Percentiles rank a stretch among this genome's conserved stretches.
Evolutionary conservation across 2,888 invertebrate species (phyloP).

Genomic region (Cataglyphis altisquamis): DNA sequence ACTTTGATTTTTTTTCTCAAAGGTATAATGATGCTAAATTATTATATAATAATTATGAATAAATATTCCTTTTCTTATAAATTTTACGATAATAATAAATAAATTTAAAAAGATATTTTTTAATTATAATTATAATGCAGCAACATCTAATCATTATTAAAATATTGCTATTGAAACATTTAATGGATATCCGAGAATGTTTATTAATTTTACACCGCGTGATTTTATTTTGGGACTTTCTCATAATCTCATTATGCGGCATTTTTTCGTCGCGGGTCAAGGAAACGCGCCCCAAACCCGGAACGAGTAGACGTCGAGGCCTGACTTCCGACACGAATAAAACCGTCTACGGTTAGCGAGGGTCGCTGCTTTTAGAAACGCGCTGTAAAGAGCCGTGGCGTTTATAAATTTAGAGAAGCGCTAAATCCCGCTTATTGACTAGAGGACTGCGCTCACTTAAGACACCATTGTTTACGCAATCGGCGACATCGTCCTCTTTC

Average conservation of each 20-base stretch:
- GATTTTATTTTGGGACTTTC: slow-evolving; percentile 55
- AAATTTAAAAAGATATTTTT: not conserved
- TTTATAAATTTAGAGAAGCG: slow-evolving; percentile 68
- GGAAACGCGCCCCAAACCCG: slow-evolving; percentile 57
- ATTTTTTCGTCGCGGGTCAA: slow-evolving; percentile 49
- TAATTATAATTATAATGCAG: not conserved
- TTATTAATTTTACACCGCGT: not conserved
- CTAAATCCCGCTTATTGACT: slow-evolving; percentile 66
- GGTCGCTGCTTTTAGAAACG: slow-evolving; percentile 71
- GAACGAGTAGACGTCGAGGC: slow-evolving; percentile 52
- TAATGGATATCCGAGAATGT: not conserved
- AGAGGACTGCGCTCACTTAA: slow-evolving; percentile 52
- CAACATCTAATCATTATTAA: not conserved
- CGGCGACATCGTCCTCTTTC: not conserved
- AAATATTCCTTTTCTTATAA: not conserved
- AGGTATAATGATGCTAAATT: not conserved
- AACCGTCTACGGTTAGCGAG: slow-evolving; percentile 68
- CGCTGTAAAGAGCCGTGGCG: slow-evolving; percentile 64
- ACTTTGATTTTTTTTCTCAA: not conserved
- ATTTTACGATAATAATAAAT: not conserved
- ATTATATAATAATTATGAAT: too few relatives aligned
- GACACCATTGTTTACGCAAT: slow-evolving; percentile 57
- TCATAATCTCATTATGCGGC: slow-evolving; percentile 10
- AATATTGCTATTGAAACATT: slow-evolving; percentile 1
- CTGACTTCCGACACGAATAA: slow-evolving; percentile 72